Base-by-base conservation (phyloP, 2,888 invertebrate species). In the Scaptomyza reducta region DNA sequence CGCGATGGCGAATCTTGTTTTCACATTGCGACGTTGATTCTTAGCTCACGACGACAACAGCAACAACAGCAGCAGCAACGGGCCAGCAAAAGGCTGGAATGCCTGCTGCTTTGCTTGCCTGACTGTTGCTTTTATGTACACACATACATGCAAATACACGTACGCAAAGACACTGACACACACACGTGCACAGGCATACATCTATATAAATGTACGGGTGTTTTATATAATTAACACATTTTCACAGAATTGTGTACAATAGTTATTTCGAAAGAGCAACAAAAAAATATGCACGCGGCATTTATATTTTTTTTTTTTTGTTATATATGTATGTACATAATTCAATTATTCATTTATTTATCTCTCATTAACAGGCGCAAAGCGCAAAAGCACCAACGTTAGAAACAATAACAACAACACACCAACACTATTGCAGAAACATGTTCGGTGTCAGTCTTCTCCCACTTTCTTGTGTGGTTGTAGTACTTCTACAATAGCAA, bases 301-400 rank as follows among this genome's bases (percentile, higher is more conserved):
- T 67, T 70, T 63, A 61, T 74, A 67, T 71, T 31, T 10, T 31
- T 31, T 29, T 50, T 33, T 35, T 59, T 57, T 62, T 46, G 10
- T 14, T 27, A 27, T 10, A 22, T 50, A 55, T 56, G 55, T 78
- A 53, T 60, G 70, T 61, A 76, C 77, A 77, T 84, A 87, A 84
- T 87, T 84, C 76, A 87, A 84, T 84, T 87, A 84, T 84, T 85
- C 79, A 84, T 85, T 83, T 87, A 85, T 84, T 84, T 84, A 84
- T 84, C 85, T 78, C 78, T 76, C 71, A 85, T 88, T 88, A 85
- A 88, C 83, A 77, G 64, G 18, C 64, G 25, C 60, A 65, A 51
- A 70, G 63, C 70, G 65, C 67, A 70, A 64, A 72, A 57, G 55
- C 53, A 49, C 33, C 33, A 70, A 53, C 57, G 68, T 67, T 78